A percentile compares a stretch with the other conserved stretches of the same genome.
Evolutionary conservation across 2,888 invertebrate species (phyloP).

Genomic region (Sphinx pinastri): DNA sequence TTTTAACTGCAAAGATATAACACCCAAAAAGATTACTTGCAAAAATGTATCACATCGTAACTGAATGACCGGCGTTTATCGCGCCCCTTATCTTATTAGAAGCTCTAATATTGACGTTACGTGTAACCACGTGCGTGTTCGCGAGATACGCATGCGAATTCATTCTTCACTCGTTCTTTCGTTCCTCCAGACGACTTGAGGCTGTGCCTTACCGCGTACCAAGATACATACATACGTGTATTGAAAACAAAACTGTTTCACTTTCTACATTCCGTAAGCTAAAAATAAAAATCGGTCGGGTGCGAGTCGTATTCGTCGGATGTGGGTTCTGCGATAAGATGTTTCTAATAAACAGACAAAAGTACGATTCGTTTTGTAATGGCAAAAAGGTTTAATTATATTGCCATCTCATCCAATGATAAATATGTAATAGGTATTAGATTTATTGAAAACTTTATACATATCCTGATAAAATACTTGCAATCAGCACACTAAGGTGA

Average conservation of each 20-base stretch:
- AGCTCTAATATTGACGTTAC: neutral
- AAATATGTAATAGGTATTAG: too few species aligned
- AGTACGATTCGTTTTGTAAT: too few species aligned
- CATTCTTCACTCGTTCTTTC: neutral
- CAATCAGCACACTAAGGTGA: too few species aligned
- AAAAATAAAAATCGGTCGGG: slow-evolving; percentile 3
- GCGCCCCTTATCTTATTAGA: neutral
- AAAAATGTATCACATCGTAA: neutral
- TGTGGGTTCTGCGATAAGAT: slow-evolving; percentile 1
- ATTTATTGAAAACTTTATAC: too few species aligned
- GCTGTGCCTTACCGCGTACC: neutral
- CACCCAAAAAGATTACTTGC: too few species aligned
- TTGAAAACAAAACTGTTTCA: slow-evolving; percentile 24
- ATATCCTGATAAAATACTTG: too few species aligned
- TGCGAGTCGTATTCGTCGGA: neutral
- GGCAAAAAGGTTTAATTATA: too few species aligned
- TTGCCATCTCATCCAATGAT: too few species aligned
- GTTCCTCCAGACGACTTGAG: neutral
- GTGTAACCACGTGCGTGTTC: slow-evolving; percentile 1
- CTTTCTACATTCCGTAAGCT: slow-evolving; percentile 22
- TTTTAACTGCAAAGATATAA: too few species aligned
- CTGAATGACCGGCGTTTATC: neutral
- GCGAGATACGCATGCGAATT: neutral
- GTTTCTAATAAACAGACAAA: neutral
- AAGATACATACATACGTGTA: slow-evolving; percentile 4